Evolutionary conservation across 2,888 invertebrate genomes (phyloP).

Genomic region (Papilio elwesi): DNA sequence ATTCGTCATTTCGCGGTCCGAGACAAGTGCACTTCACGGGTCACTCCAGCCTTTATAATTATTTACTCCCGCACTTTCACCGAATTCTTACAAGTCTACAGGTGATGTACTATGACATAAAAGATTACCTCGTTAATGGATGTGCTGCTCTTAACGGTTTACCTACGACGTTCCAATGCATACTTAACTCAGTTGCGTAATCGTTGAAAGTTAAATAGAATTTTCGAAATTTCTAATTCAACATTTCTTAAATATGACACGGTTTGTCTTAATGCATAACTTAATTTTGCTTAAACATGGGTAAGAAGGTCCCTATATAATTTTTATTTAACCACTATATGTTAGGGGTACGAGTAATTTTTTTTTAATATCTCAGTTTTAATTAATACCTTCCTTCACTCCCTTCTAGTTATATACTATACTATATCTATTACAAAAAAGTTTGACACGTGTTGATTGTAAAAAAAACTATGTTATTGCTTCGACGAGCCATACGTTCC

Average conservation of each 20-base stretch:
- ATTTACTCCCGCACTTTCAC: slow-evolving; percentile 77
- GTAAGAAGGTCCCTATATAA: no score
- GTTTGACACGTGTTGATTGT: not conserved
- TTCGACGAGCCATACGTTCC: slow-evolving; percentile 39
- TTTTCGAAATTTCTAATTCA: slow-evolving; percentile 41
- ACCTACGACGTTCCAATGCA: slow-evolving; percentile 20
- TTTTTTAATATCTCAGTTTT: no score
- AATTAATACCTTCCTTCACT: no score
- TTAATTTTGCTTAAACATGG: slow-evolving; percentile 43
- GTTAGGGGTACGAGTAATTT: no score
- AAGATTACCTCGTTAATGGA: slow-evolving; percentile 28
- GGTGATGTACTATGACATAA: slow-evolving; percentile 44
- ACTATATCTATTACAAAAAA: not conserved
- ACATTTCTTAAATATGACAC: slow-evolving; percentile 54
- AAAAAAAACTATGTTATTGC: slow-evolving; percentile 58
- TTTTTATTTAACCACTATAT: no score
- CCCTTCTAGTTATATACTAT: no score
- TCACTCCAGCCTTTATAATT: slow-evolving; percentile 59
- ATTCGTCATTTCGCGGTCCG: slow-evolving; percentile 43
- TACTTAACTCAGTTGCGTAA: slow-evolving; percentile 26
- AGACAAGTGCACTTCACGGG: slow-evolving; percentile 66
- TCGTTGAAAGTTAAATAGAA: slow-evolving; percentile 28
- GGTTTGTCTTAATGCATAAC: slow-evolving; percentile 55
- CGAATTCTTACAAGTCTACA: slow-evolving; percentile 49
- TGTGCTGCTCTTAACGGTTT: slow-evolving; percentile 23